Evolutionary conservation across 2,888 invertebrate genomes (phyloP).

Genomic region (Helobdella robusta): DNA sequence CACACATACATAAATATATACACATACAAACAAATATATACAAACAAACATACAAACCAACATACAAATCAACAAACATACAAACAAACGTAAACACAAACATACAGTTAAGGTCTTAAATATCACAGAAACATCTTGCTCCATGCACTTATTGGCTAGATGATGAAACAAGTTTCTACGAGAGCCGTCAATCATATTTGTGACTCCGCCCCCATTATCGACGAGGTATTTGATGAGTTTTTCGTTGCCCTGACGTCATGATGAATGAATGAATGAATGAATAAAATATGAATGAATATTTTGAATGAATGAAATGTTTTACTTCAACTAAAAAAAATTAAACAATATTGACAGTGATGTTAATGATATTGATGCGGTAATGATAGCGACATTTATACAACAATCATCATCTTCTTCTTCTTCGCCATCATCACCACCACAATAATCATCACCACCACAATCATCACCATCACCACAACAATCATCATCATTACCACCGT

Average conservation of each 20-base stretch:
- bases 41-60: no score
- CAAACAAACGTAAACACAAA: not conserved
- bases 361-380: not conserved
- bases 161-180: slow-evolving; percentile 48
- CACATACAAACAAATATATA: no score
- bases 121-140: slow-evolving; percentile 37
- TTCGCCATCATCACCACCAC: slow-evolving; percentile 13
- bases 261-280: no score
- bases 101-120: slow-evolving; percentile 6
- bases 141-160: slow-evolving; percentile 46
- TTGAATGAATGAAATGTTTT: no score
- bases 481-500: slow-evolving; percentile 10
- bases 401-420: slow-evolving; percentile 22
- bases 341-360: not conserved
- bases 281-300: no score
- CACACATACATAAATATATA: no score
- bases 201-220: slow-evolving; percentile 44
- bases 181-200: slow-evolving; percentile 42
- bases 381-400: not conserved
- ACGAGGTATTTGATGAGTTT: slow-evolving; percentile 45
- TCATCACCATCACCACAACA: not conserved
- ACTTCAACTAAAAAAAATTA: not conserved
- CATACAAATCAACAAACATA: no score
- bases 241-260: slow-evolving; percentile 37
- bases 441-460: slow-evolving; percentile 8